Evolutionary conservation across 2,888 invertebrate genomes (phyloP).

Genomic region (Sphinx pinastri): DNA sequence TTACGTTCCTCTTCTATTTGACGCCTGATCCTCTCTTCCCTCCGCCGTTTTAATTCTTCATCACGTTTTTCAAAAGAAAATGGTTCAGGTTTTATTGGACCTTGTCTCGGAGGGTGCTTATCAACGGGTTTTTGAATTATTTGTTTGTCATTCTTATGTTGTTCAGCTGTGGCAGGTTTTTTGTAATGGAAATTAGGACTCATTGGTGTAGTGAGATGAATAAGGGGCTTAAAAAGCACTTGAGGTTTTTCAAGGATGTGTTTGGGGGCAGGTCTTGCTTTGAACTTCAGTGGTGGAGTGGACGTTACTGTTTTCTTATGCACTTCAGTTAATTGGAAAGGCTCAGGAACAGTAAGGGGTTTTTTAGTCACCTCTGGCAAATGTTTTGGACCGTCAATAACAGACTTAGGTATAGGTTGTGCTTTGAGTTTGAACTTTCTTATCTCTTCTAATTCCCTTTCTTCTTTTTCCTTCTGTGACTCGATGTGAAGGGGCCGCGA

Average conservation of each 20-base stretch:
- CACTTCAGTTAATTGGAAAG: constrained; percentile 86
- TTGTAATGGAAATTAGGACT: constrained; percentile 70
- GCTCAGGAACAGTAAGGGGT: constrained; percentile 84
- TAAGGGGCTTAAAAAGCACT: constrained; percentile 58
- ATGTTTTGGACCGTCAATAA: constrained; percentile 78
- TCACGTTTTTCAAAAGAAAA: constrained; percentile 89
- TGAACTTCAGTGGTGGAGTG: constrained; percentile 68
- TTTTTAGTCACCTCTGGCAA: constrained; percentile 82
- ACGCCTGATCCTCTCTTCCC: constrained; percentile 85
- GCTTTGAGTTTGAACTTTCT: constrained; percentile 88
- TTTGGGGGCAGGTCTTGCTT: constrained; percentile 86
- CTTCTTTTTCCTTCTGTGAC: constrained; percentile 85
- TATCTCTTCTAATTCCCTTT: constrained; percentile 85
- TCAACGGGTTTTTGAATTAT: constrained; percentile 44
- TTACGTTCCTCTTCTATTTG: constrained; percentile 84
- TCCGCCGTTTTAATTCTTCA: constrained; percentile 80
- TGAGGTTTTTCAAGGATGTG: constrained; percentile 75
- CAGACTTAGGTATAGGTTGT: constrained; percentile 85
- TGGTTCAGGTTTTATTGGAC: constrained; percentile 75
- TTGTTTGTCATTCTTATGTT: constrained; percentile 43
- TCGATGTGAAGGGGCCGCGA: constrained; percentile 79
- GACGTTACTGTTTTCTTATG: constrained; percentile 67
- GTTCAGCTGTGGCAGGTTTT: constrained; percentile 53
- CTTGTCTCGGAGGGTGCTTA: constrained; percentile 52
- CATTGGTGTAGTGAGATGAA: constrained; percentile 58